A percentile compares a stretch with the other conserved stretches of the same genome.
These are phyloP conservation scores for Pyrocephalus nanus DNA, from an alignment of 2,797 vertebrate genomes.

Conservation along the genomic window DNA sequence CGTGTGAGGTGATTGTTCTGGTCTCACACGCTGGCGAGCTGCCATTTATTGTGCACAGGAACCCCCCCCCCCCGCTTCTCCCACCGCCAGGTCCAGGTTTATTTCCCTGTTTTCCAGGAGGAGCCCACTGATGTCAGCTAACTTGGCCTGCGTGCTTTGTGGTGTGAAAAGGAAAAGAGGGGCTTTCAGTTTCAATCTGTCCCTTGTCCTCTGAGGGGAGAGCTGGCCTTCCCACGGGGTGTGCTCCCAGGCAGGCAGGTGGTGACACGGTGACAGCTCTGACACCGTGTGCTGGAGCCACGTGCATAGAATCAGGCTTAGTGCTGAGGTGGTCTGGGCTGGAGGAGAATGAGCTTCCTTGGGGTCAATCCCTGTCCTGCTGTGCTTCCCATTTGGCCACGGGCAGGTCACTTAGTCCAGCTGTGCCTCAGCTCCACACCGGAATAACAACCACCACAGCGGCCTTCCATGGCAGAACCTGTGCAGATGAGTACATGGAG, in stretches of 20 bases:
- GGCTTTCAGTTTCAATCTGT: slow-evolving; percentile 33
- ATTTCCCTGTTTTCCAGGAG: not conserved
- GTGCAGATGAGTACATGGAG: not conserved
- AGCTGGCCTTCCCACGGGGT: not conserved
- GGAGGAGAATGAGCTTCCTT: not conserved
- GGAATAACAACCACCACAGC: rapidly evolving
- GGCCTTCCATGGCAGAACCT: not conserved
- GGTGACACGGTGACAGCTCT: not conserved
- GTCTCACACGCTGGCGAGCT: not conserved
- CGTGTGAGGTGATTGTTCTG: not conserved
- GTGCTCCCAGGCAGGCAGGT: rapidly evolving
- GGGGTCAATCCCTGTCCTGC: not conserved
- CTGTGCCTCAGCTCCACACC: not conserved
- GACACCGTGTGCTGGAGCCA: not conserved
- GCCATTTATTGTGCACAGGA: slow-evolving; percentile 38
- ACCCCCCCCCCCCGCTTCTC: not conserved
- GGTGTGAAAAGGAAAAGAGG: not conserved
- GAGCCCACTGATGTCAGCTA: slow-evolving; percentile 21
- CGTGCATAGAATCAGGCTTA: not conserved
- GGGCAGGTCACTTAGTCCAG: not conserved
- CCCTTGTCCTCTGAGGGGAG: not conserved
- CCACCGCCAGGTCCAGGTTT: not conserved
- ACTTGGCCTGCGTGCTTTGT: not conserved
- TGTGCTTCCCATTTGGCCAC: rapidly evolving
- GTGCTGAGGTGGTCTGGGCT: not conserved